Evolutionary conservation across 2,888 invertebrate species (phyloP).

Genomic region (Lysandra coridon): DNA sequence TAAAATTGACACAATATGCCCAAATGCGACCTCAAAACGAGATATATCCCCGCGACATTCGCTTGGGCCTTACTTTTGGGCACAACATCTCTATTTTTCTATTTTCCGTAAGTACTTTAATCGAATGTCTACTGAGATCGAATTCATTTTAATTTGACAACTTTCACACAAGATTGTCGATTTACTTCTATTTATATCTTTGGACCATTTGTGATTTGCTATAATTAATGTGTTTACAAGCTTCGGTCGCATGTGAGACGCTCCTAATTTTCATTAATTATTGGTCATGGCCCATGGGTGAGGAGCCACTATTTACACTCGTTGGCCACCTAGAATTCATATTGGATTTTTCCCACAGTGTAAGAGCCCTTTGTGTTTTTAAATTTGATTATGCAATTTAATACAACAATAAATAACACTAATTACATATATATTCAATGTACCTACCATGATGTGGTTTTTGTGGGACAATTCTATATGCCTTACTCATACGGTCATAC

Average conservation of each 20-base stretch:
- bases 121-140: conserved; percentile 61
- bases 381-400: conserved; percentile 32
- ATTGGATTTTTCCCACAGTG: conserved; percentile 35
- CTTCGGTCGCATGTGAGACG: conserved; percentile 35
- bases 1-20: conserved; percentile 87
- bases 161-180: conserved; percentile 72
- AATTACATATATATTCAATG: neutral
- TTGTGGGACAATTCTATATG: neutral
- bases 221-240: conserved; percentile 44
- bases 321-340: conserved; percentile 31
- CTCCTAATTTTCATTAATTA: conserved; percentile 16
- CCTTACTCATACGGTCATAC: neutral
- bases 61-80: conserved; percentile 97
- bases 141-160: conserved; percentile 73
- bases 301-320: conserved; percentile 40
- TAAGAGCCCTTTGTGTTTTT: conserved; percentile 31
- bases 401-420: conserved; percentile 21
- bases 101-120: conserved; percentile 94
- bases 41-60: conserved; percentile 98
- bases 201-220: conserved; percentile 54
- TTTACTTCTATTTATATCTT: conserved; percentile 71
- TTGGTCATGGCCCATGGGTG: conserved; percentile 22
- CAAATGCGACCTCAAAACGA: conserved; percentile 97
- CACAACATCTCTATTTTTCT: conserved; percentile 97
- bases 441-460: neutral